These are phyloP conservation scores for Clinocottus analis DNA, from an alignment of 2,113 vertebrate species.

Conservation along the genomic window DNA sequence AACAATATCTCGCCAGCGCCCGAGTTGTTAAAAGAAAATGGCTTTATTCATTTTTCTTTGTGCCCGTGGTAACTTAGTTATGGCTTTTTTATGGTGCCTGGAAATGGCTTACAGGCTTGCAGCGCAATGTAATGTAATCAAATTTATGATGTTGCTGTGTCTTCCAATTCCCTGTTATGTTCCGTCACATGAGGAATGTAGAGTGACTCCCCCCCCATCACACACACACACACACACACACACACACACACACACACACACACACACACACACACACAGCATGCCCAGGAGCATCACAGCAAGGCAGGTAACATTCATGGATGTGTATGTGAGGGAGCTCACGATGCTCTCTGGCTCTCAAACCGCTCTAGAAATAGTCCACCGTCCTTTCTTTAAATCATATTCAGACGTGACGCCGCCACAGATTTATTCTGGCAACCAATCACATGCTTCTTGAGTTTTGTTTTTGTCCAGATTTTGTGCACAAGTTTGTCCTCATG, in stretches of 20 bases:
- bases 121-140: slow-evolving; percentile 80
- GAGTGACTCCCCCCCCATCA: slow-evolving; percentile 36
- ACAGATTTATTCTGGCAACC: slow-evolving; percentile 57
- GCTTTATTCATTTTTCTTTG: slow-evolving; percentile 80
- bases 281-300: slow-evolving; percentile 41
- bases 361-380: slow-evolving; percentile 44
- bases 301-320: slow-evolving; percentile 52
- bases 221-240: slow-evolving; percentile 7
- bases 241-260: slow-evolving; percentile 7
- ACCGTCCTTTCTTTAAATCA: slow-evolving; percentile 30
- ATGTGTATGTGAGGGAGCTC: slow-evolving; percentile 34
- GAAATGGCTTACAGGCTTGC: slow-evolving; percentile 77
- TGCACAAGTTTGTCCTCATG: slow-evolving; percentile 38
- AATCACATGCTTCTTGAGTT: slow-evolving; percentile 56
- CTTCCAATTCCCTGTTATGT: slow-evolving; percentile 79
- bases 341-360: slow-evolving; percentile 12
- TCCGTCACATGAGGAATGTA: slow-evolving; percentile 71
- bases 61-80: slow-evolving; percentile 79
- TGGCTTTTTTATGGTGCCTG: slow-evolving; percentile 77
- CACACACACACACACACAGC: slow-evolving; percentile 10
- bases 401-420: slow-evolving; percentile 43
- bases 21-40: slow-evolving; percentile 79
- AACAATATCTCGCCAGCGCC: slow-evolving; percentile 69
- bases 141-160: slow-evolving; percentile 80
- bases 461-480: slow-evolving; percentile 58